phyloP scores from a whole-genome alignment of 2,113 vertebrate genomes.

The Myiozetetes cayanensis region DNA sequence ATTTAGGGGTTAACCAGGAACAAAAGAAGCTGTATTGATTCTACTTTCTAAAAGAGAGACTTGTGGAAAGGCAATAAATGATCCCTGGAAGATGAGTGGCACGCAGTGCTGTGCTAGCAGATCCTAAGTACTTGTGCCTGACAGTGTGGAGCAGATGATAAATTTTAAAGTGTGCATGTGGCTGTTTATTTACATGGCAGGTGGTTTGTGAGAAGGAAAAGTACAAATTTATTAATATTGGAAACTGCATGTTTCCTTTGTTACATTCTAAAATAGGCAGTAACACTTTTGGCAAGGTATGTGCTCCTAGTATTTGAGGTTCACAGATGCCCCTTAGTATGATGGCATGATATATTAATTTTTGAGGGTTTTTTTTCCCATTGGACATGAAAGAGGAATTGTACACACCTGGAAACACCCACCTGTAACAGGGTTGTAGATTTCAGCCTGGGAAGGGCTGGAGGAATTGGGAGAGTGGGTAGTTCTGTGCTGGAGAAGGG shows the following conservation, averaged over 20 bases:
- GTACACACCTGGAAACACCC: not conserved
- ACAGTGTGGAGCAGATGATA: not conserved
- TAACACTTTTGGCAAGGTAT: not conserved
- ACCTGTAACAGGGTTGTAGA: not conserved
- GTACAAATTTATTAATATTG: not conserved
- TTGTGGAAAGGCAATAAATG: not conserved
- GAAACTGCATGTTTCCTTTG: not conserved
- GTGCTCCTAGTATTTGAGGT: not conserved
- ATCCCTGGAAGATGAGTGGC: not conserved
- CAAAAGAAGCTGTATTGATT: not conserved
- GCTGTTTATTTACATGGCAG: not conserved
- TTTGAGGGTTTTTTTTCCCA: not conserved
- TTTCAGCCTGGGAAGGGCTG: not conserved
- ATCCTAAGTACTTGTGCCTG: not conserved
- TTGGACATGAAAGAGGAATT: not conserved
- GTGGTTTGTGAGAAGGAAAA: not conserved
- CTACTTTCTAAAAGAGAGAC: not conserved
- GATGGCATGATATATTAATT: not conserved
- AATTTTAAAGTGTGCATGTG: not conserved
- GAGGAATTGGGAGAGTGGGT: not conserved
- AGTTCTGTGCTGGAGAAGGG: fast-evolving
- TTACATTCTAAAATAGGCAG: not conserved
- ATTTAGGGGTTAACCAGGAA: not conserved
- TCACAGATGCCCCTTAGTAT: not conserved
- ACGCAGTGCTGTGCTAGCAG: not conserved